phyloP scores from a whole-genome alignment of 2,888 invertebrate species.

The Andrena dorsata region DNA sequence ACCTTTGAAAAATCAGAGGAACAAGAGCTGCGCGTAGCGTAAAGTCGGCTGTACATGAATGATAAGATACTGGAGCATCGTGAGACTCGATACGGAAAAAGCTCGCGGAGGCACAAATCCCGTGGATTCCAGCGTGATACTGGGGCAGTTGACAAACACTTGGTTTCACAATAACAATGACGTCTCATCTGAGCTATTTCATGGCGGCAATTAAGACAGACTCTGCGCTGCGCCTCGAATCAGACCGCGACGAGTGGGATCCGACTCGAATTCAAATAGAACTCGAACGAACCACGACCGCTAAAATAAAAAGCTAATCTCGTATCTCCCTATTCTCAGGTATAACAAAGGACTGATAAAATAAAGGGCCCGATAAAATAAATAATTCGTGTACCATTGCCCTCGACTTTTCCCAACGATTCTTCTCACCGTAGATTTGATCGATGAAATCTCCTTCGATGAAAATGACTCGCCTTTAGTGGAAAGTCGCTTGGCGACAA shows the following conservation, averaged over 20 bases:
- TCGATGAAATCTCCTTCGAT: too few species aligned
- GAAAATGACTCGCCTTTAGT: too few species aligned
- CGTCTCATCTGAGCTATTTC: conserved; percentile 67
- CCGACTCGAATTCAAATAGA: conserved; percentile 38
- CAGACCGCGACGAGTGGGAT: conserved; percentile 27
- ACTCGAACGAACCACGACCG: conserved; percentile 6
- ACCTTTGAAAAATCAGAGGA: background rate
- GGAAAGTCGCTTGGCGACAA: background rate
- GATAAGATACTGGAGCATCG: too few species aligned
- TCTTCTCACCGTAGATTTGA: background rate
- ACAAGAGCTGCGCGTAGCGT: background rate
- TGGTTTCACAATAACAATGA: conserved; percentile 70
- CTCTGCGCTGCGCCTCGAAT: conserved; percentile 48
- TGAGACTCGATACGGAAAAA: too few species aligned
- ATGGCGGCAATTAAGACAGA: conserved; percentile 63
- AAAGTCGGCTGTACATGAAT: background rate
- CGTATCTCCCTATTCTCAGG: background rate
- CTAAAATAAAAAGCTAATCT: background rate
- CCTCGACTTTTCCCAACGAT: background rate
- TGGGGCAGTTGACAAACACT: conserved; percentile 18
- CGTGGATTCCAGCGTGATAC: conserved; percentile 17
- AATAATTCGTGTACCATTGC: too few species aligned
- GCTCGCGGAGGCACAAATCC: background rate
- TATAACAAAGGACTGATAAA: too few species aligned
- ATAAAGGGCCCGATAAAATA: too few species aligned